Evolutionary conservation across 1,140 invertebrate species (phyloP), one percentile per base, ranked within the genome.

Genomic region (Magallana gigas): DNA sequence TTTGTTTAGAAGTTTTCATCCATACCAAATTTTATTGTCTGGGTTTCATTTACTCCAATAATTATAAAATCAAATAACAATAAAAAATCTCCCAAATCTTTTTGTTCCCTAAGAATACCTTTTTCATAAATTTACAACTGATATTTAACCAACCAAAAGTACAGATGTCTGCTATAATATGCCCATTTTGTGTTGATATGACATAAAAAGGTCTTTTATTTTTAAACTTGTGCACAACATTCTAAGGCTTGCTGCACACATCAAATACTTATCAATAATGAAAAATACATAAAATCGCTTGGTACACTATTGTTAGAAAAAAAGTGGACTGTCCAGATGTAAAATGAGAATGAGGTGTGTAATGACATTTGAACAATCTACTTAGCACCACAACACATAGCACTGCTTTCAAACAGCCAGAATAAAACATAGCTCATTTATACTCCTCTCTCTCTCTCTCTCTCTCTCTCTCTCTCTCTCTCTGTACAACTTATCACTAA

Each of bases 381-480:
- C 68, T 36, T 76, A 76, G 68, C 68, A 76, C 68, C 68, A 76
- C 68, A 76, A 76, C 68, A 76, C 18, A 29, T 48, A 76, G 23
- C 23, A 76, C 18, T 8, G 18, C 36, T 29, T 71, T 71, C 68
- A 76, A 18, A 8, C 68, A 64, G 16, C 16, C 14, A 64, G 16
- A 64, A 18, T 18, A 16, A 64, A n/a, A 64, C 60, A 64, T 4
- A 1, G 7, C 18, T n/a, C 60, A 64, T 18, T 64, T 16, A 64
- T 64, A n/a, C 60, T 2, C 16, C 16, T 48, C 36, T 23, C 23
- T 23, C 23, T 23, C 23, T 23, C 23, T 11, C n/a, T 11, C 59
- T 14, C 23, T 23, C 23, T 23, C 23, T 11, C n/a, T 11, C 59
- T 14, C 59, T 3, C 11, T 62, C 60, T 62, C n/a, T 62, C 60